Evolutionary conservation across 2,888 invertebrate species (phyloP), one percentile per base, ranked within the genome.

Genomic region (Rotaria magnacalcarata): DNA sequence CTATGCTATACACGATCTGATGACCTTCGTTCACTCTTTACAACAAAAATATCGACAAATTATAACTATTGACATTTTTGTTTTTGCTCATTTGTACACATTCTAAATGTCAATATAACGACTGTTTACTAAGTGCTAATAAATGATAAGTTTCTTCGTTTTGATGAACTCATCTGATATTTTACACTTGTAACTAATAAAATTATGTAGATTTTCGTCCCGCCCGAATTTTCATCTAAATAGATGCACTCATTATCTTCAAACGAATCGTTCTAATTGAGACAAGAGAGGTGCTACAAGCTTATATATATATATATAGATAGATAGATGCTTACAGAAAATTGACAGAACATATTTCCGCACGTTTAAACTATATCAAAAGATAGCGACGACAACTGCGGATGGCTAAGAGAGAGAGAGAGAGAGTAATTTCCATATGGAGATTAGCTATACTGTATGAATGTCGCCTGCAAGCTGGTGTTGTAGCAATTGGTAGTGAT

Each of bases 381-480:
- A n/a, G 58, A 60, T 60, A 8, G 24, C 58, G 58, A 24, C 56
- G 56, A 60, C 58, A 14, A 14, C 58, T 11, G 27, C 58, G 8
- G n/a, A 60, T n/a, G 27, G 27, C 58, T 60, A 60, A 60, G 27
- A 27, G 34, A 34, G 34, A 34, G 58, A 60, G 27, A 27, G 34
- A 34, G 34, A 34, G 58, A 60, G 58, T 60, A n/a, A 60, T 60
- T 60, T 60, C 58, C 58, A 60, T 60, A 60, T 60, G 58, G n/a
- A 60, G 58, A 60, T 60, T 60, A 60, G 27, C 58, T 60, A 6
- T 60, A 60, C 58, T 60, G n/a, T 60, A 60, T 27, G 58, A 60
- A 60, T 60, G 58, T 27, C 58, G 24, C 27, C 11, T 60, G n/a
- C 58, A 60, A 60, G 24, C 11, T 60, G n/a, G 27, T 52, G 52